Percentiles rank a stretch among this genome's conserved stretches.
phyloP scores from a whole-genome alignment of 2,113 vertebrate genomes.

The Leptosomus discolor region DNA sequence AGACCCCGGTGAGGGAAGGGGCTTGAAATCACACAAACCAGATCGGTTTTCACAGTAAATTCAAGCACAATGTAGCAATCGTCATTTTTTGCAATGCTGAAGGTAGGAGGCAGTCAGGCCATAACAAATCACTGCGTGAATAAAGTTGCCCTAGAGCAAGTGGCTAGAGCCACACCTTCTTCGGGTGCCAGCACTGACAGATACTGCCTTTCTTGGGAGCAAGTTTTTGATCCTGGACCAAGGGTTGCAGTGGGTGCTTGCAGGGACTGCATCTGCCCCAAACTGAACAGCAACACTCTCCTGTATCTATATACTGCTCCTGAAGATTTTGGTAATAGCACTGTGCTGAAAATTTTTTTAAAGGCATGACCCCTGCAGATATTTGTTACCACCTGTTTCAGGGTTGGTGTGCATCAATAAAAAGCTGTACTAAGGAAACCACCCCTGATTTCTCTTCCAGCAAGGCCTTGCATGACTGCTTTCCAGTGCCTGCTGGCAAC shows the following conservation, averaged over 20 bases:
- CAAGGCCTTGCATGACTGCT: background rate
- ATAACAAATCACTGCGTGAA: accelerated
- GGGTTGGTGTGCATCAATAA: background rate
- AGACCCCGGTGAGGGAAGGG: accelerated
- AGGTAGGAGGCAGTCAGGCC: background rate
- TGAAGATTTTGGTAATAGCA: background rate
- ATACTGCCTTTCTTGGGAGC: background rate
- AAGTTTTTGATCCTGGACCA: background rate
- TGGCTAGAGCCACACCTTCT: background rate
- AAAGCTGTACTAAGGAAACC: background rate
- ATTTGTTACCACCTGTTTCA: background rate
- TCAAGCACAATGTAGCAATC: background rate
- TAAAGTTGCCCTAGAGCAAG: background rate
- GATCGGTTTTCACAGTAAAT: background rate
- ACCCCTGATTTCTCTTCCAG: background rate
- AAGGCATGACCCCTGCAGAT: background rate
- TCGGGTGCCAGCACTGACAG: background rate
- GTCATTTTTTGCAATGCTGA: accelerated
- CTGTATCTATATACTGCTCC: background rate
- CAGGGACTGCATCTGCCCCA: background rate
- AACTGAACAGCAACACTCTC: background rate
- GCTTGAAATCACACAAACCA: background rate
- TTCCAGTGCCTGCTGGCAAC: background rate
- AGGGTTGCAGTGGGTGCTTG: background rate
- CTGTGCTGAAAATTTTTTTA: background rate